Percentiles rank a stretch among this genome's conserved stretches.
These are phyloP conservation scores for Automeris io DNA, from an alignment of 2,888 invertebrate genomes.

Conservation along the genomic window DNA sequence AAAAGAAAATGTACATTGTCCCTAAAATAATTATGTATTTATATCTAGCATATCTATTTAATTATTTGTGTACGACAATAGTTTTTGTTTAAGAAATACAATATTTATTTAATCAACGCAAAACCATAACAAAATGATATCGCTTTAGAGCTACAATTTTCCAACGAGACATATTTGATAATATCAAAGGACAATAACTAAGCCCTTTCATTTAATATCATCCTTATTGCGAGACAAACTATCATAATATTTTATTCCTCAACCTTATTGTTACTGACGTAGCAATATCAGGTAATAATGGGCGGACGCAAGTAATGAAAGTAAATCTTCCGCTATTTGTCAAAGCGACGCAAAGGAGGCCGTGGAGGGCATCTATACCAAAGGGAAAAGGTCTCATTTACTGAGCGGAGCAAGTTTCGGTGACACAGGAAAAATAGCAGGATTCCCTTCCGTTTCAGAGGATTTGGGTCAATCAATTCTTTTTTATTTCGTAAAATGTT, in stretches of 20 bases:
- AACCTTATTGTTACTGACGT: constrained; percentile 20
- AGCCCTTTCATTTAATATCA: constrained; percentile 6
- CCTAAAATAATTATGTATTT: no score
- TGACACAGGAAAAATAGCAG: constrained; percentile 48
- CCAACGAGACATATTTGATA: background rate
- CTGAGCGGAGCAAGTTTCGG: constrained; percentile 45
- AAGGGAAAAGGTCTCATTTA: constrained; percentile 42
- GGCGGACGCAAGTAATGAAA: constrained; percentile 43
- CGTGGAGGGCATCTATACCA: constrained; percentile 18
- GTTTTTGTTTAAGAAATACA: no score
- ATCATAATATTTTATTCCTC: constrained; percentile 9
- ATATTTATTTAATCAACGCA: no score
- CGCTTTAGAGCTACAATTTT: background rate
- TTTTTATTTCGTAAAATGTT: constrained; percentile 31
- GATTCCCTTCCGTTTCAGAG: constrained; percentile 38
- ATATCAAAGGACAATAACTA: background rate
- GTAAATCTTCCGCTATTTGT: constrained; percentile 57
- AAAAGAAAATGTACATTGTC: no score
- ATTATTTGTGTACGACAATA: background rate
- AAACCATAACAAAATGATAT: background rate
- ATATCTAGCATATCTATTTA: background rate
- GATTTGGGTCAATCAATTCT: constrained; percentile 59
- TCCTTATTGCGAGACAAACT: constrained; percentile 4
- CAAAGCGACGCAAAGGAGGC: constrained; percentile 26
- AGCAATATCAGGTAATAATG: constrained; percentile 20